Conservation (phyloP, 37 sponge, comb jelly and placozoan species). For the Ephydatia muelleri region DNA sequence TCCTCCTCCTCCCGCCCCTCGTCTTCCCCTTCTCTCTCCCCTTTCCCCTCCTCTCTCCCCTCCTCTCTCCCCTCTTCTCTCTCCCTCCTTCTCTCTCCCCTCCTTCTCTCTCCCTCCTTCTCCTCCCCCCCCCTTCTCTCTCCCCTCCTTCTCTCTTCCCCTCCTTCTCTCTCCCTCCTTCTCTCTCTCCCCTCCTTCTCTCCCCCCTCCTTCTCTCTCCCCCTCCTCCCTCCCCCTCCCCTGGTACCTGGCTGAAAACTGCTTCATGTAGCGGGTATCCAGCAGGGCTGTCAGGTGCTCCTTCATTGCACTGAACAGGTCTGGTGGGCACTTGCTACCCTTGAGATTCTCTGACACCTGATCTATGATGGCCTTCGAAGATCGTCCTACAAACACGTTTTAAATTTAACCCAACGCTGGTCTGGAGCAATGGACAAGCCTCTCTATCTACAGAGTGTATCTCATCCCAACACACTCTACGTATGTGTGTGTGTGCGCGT, state of each 20-base stretch:
- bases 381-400: conserved; percentile 5
- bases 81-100: no score
- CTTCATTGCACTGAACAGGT: conserved; percentile 13
- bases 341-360: conserved; percentile 19
- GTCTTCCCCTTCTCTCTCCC: no score
- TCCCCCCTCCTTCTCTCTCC: no score
- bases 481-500: not conserved
- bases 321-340: not conserved
- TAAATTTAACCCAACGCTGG: not conserved
- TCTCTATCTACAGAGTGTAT: not conserved
- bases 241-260: conserved; percentile 24
- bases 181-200: no score
- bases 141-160: no score
- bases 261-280: conserved; percentile 23
- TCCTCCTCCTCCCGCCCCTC: no score
- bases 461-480: not conserved
- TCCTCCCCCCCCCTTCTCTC: no score
- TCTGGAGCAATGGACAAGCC: not conserved
- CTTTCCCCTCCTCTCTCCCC: no score
- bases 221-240: no score
- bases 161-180: no score
- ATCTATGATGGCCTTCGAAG: conserved; percentile 47
- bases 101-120: no score
- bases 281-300: conserved; percentile 20
- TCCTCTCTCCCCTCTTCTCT: no score